Evolutionary conservation across 2,113 vertebrate genomes (phyloP), one percentile per base, ranked within the genome.

Genomic region (Nipponia nippon): DNA sequence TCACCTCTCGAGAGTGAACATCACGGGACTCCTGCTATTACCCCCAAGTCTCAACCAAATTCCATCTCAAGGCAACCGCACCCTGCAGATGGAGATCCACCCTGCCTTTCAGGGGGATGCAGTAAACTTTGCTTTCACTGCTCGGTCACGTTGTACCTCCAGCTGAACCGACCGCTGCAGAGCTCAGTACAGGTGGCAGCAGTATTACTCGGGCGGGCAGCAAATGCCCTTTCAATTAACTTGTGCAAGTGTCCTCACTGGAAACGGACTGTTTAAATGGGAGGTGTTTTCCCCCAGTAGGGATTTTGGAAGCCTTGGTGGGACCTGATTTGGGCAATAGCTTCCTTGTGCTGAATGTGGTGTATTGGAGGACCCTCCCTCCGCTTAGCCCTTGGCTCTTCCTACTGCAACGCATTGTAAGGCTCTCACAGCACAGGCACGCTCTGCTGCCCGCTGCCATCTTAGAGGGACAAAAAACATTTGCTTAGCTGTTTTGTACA

Each of bases 81-180:
- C 94, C 87, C 82, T 92, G 67, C 77, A 95, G 91, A 95, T 88
- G 88, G 36, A 92, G 83, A 88, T 83, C 83, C 95, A 66, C 95
- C 86, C 82, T 90, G 58, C 81, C 67, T 79, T 94, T 50, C 86
- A 94, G 88, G 90, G 75, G 70, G 73, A 86, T 87, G 55, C 70
- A 75, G 81, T n/a, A 79, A 91, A 29, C 44, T 94, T 67, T 87
- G 36, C 84, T 93, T 95, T 95, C 53, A 8, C 66, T 91, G 59
- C 52, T 87, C 0, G 2, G 65, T 79, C 10, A 8, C 1, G 6
- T 67, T 83, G 69, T 29, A 47, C 49, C 52, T 79, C 34, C 69
- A 72, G 49, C 32, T 55, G 70, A 95, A 61, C 40, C 1, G 1
- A 61, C 40, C 1, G 1, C 81, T 67, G 66, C 40, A 87, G 70